Conservation (phyloP, 1,140 invertebrate species). For the Drosophila setifemur region DNA sequence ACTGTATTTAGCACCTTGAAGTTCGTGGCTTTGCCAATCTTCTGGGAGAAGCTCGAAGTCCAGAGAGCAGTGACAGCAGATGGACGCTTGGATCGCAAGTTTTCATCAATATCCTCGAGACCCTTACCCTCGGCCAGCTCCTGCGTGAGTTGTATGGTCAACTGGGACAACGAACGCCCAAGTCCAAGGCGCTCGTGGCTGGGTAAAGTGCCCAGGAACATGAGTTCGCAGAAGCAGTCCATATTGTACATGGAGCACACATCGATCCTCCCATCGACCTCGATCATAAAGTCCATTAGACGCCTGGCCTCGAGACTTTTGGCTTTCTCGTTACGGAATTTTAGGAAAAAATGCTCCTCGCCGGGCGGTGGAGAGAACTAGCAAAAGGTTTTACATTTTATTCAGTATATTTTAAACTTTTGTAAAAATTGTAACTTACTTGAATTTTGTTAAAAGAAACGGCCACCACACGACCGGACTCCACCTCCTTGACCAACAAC, state of each 20-base stretch:
- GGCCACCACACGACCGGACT: slow-evolving; percentile 84
- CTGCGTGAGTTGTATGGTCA: slow-evolving; percentile 84
- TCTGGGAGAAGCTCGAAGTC: slow-evolving; percentile 84
- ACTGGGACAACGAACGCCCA: slow-evolving; percentile 83
- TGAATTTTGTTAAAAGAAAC: slow-evolving; percentile 88
- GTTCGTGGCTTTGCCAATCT: slow-evolving; percentile 83
- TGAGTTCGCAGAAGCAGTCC: slow-evolving; percentile 86
- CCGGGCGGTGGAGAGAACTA: slow-evolving; percentile 69
- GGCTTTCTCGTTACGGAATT: slow-evolving; percentile 84
- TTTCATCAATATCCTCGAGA: slow-evolving; percentile 81
- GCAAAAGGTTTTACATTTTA: not conserved
- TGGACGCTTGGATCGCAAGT: slow-evolving; percentile 83
- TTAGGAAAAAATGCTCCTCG: slow-evolving; percentile 84
- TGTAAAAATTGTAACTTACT: slow-evolving; percentile 68
- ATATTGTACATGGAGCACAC: slow-evolving; percentile 85
- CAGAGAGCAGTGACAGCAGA: slow-evolving; percentile 85
- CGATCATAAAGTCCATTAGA: slow-evolving; percentile 85
- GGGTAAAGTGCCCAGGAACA: slow-evolving; percentile 85
- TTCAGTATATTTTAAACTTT: not conserved
- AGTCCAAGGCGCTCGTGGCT: slow-evolving; percentile 83
- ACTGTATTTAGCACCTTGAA: slow-evolving; percentile 84
- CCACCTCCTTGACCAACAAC: slow-evolving; percentile 84
- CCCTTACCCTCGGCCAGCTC: slow-evolving; percentile 83
- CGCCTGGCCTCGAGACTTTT: slow-evolving; percentile 83
- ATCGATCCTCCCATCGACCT: slow-evolving; percentile 84